A percentile compares a stretch with the other conserved stretches of the same genome.
phyloP scores from a whole-genome alignment of 2,797 vertebrate species.

The Chanos chanos region DNA sequence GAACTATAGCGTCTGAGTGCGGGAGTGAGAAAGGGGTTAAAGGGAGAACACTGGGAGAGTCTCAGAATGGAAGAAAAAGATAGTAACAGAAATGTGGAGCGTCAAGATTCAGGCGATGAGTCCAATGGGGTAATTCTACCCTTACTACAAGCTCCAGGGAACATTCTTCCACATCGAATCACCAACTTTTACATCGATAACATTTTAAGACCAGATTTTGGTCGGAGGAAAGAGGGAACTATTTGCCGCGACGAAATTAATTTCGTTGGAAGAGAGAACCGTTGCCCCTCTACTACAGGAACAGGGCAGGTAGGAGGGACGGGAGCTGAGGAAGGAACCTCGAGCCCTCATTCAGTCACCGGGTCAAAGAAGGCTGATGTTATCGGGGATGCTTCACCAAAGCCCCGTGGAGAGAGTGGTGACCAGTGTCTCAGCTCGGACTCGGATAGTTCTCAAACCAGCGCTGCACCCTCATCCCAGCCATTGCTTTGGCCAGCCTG shows the following conservation, averaged over 20 bases:
- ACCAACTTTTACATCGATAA: slow-evolving; percentile 97
- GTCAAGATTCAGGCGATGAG: slow-evolving; percentile 66
- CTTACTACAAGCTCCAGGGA: slow-evolving; percentile 70
- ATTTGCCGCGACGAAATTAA: slow-evolving; percentile 54
- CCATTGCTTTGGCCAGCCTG: slow-evolving; percentile 94
- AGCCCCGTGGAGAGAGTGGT: slow-evolving; percentile 60
- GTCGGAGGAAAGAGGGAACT: slow-evolving; percentile 74
- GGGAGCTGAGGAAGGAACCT: slow-evolving; percentile 62
- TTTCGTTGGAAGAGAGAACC: slow-evolving; percentile 53
- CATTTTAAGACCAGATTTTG: slow-evolving; percentile 89
- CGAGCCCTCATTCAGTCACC: slow-evolving; percentile 50
- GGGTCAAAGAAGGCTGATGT: slow-evolving; percentile 61
- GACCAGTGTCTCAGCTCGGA: slow-evolving; percentile 79
- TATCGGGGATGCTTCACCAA: slow-evolving; percentile 61
- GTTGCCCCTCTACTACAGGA: slow-evolving; percentile 45
- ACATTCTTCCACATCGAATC: slow-evolving; percentile 78
- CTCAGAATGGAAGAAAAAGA: slow-evolving; percentile 82
- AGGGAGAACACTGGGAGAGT: slow-evolving; percentile 34
- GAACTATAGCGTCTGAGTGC: slow-evolving; percentile 30
- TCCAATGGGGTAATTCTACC: slow-evolving; percentile 70
- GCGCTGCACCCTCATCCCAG: slow-evolving; percentile 65
- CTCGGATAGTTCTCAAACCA: slow-evolving; percentile 80
- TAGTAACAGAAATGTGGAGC: slow-evolving; percentile 56
- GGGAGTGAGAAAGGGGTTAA: slow-evolving; percentile 47
- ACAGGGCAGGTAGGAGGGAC: slow-evolving; percentile 47